Conservation (phyloP, 2,113 vertebrate species). For the Paramisgurnus dabryanus region DNA sequence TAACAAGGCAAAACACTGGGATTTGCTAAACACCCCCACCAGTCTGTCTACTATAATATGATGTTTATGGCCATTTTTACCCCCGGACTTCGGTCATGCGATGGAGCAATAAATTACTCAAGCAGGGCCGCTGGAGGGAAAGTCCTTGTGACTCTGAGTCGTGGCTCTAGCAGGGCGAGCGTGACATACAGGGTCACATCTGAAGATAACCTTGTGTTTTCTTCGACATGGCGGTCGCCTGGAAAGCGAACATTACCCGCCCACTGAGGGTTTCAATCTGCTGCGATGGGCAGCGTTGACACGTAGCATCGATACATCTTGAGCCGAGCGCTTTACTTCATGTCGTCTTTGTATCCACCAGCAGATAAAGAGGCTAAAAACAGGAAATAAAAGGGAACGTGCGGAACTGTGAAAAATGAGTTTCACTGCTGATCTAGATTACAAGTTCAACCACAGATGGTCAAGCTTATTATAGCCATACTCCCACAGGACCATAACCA, state of each 20-base stretch:
- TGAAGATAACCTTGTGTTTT: constrained; percentile 69
- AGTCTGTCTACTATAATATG: constrained; percentile 55
- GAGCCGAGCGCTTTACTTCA: not conserved
- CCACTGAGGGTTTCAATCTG: constrained; percentile 18
- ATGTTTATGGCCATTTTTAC: constrained; percentile 68
- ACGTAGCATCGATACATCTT: constrained; percentile 54
- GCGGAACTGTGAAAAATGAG: constrained; percentile 19
- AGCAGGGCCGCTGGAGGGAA: constrained; percentile 55
- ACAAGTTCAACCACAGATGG: constrained; percentile 3
- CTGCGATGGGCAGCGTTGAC: constrained; percentile 13
- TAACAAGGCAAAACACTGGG: constrained; percentile 60
- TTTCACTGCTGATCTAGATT: constrained; percentile 40
- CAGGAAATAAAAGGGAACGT: constrained; percentile 41
- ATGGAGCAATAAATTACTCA: constrained; percentile 69
- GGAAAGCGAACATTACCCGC: constrained; percentile 45
- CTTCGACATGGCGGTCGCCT: constrained; percentile 44
- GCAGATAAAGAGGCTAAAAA: constrained; percentile 41
- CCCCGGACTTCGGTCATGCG: constrained; percentile 65
- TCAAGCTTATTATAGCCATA: constrained; percentile 20
- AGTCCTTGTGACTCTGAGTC: constrained; percentile 64
- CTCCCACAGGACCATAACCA: not conserved
- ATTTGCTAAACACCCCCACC: constrained; percentile 51
- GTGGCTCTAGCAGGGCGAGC: constrained; percentile 50
- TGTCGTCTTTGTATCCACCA: constrained; percentile 41
- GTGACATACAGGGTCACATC: constrained; percentile 63